Conservation (phyloP, 1,140 invertebrate genomes). For the Steinernema feltiae region DNA sequence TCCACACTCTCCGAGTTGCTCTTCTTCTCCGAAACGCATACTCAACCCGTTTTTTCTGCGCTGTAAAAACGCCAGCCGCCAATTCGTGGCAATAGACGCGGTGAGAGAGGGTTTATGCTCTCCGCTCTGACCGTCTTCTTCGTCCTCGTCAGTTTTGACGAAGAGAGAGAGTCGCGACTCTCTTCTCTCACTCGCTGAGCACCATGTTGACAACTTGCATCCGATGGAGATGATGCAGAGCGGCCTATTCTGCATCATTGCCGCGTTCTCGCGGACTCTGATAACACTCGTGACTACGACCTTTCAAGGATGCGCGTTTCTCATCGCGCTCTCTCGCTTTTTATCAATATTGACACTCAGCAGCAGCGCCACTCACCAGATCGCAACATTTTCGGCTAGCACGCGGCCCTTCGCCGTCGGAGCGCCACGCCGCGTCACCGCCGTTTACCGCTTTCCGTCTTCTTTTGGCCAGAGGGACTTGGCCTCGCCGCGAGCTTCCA, state of each 20-base stretch:
- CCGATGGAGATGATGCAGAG: not conserved
- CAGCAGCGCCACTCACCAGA: no score
- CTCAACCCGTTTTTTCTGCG: constrained; percentile 11
- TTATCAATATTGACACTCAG: constrained; percentile 14
- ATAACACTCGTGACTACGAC: not conserved
- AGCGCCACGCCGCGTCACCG: no score
- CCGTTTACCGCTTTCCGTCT: no score
- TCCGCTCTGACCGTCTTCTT: not conserved
- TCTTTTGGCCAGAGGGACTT: no score
- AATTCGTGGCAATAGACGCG: not conserved
- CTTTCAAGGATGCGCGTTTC: not conserved
- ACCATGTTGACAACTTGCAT: not conserved
- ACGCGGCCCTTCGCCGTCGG: no score
- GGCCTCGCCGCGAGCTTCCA: no score
- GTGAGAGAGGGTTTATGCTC: not conserved
- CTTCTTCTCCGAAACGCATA: constrained; percentile 7
- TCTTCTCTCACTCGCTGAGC: not conserved
- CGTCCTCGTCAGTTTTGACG: not conserved
- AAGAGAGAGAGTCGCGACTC: not conserved
- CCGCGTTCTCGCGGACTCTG: not conserved
- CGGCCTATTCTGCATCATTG: not conserved
- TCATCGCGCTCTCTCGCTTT: not conserved
- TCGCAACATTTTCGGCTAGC: constrained; percentile 12
- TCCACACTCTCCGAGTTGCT: not conserved
- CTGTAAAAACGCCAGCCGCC: constrained; percentile 4